Evolutionary conservation across 92 coral and sea anemone species (phyloP), one percentile per base, ranked within the genome.

Genomic region (Hydrozoanthus gracilis): DNA sequence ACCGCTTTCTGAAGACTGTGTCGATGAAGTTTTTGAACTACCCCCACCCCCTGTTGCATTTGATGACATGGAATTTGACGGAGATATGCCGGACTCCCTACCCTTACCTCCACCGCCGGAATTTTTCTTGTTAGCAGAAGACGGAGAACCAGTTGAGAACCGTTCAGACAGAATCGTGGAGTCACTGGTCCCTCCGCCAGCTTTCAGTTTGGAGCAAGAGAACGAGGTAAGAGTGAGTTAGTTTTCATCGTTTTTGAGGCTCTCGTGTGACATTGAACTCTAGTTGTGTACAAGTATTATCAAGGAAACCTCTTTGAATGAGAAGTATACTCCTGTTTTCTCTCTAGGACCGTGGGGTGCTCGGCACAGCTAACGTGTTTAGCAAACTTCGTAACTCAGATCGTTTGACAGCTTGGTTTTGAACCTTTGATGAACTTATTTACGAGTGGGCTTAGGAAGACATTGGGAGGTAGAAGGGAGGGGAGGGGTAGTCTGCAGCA

Each of bases 81-180:
- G 62, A 51, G 94, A 84, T 16, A 76, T 83, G 45, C 83, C 94
- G 6, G 91, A 88, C 46, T 95, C 98, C 39, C 95, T 95, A 4
- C 82, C 94, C 16, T 87, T 95, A 13, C 95, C 98, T 48, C 98
- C 98, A 44, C 98, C 98, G 18, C 98, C 95, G 11, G 95, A 95
- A 54, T 95, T 95, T 78, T 66, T 73, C 14, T 74, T 80, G 20
- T 51, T 80, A 45, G 10, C 45, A 65, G 85, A 80, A 44, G 74
- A 54, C 10, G 85, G 46, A 16, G 8, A 14, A 5, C 45, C 61
- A 44, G 74, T 17, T 35, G 85, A 47, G 8, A 52, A 17, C 18
- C 61, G 47, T 3, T 15, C 64, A 9, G 35, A 16, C 15, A 16
- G 55, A 66, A 9, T 54, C 44, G 18, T 0, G 5, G 72, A 80